Conservation (phyloP, 2,888 invertebrate species). For the Ormyrus thymus region DNA sequence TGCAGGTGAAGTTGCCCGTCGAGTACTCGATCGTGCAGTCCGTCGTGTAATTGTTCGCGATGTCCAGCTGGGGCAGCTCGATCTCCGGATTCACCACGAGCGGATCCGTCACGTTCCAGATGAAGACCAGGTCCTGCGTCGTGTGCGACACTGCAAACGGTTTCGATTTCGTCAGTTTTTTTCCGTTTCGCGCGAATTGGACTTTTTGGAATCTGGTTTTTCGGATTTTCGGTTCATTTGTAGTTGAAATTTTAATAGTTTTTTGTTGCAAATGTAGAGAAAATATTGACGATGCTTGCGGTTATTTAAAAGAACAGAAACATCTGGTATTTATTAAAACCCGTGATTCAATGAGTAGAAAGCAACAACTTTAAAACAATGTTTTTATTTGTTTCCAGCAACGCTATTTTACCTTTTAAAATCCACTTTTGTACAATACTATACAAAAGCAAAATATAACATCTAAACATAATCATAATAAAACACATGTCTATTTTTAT, state of each 20-base stretch:
- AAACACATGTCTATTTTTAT: too few species aligned
- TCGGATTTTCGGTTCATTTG: not conserved
- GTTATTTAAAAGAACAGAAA: too few species aligned
- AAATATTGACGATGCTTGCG: too few species aligned
- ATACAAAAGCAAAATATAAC: too few species aligned
- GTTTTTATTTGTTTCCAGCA: too few species aligned
- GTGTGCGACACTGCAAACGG: constrained; percentile 87
- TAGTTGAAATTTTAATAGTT: not conserved
- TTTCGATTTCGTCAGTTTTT: not conserved
- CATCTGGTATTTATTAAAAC: too few species aligned
- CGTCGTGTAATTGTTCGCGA: constrained; percentile 90
- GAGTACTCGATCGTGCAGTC: constrained; percentile 92
- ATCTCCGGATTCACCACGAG: constrained; percentile 91
- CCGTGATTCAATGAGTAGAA: too few species aligned
- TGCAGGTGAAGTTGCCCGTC: constrained; percentile 93
- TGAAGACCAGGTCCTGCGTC: constrained; percentile 90
- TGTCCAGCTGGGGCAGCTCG: constrained; percentile 91
- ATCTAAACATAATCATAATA: too few species aligned
- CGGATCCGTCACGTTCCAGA: constrained; percentile 92
- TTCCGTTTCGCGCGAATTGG: not conserved
- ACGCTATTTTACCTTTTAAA: too few species aligned
- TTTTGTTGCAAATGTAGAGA: not conserved
- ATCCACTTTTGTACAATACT: too few species aligned
- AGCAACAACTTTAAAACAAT: too few species aligned
- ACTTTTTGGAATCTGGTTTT: not conserved